A percentile compares a stretch with the other conserved stretches of the same genome.
Evolutionary conservation across 2,888 invertebrate genomes (phyloP).

Genomic region (Cephalotes varians): DNA sequence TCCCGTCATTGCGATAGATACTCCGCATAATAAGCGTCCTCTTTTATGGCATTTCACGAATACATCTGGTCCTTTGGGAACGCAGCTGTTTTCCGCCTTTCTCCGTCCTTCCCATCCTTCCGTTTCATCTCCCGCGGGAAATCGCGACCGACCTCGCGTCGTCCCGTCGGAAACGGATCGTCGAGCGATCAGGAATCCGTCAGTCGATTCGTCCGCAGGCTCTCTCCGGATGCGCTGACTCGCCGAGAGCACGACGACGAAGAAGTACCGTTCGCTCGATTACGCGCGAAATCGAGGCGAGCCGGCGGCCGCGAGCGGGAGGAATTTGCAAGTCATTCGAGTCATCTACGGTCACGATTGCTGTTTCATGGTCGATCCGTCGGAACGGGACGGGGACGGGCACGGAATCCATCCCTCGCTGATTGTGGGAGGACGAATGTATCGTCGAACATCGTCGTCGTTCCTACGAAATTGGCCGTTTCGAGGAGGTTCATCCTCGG

Average conservation of each 20-base stretch:
- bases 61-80: not conserved
- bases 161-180: not conserved
- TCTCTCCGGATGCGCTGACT: constrained; percentile 22
- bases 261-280: constrained; percentile 24
- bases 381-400: not conserved
- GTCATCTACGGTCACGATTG: constrained; percentile 78
- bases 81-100: not conserved
- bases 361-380: constrained; percentile 72
- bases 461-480: not conserved
- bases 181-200: not conserved
- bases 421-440: not conserved
- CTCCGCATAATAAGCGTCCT: not conserved
- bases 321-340: constrained; percentile 75
- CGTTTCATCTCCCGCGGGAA: not conserved
- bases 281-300: constrained; percentile 56
- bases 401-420: not conserved
- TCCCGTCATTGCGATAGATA: not conserved
- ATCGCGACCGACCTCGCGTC: not conserved
- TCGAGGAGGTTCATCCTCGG: not conserved
- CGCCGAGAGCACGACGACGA: not conserved
- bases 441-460: not conserved
- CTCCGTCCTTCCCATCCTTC: not conserved
- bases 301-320: not conserved
- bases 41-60: not conserved
- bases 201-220: not conserved